Percentiles rank a stretch among this genome's conserved stretches.
phyloP scores from a whole-genome alignment of 2,797 vertebrate genomes.

The Dromococcyx pavoninus region DNA sequence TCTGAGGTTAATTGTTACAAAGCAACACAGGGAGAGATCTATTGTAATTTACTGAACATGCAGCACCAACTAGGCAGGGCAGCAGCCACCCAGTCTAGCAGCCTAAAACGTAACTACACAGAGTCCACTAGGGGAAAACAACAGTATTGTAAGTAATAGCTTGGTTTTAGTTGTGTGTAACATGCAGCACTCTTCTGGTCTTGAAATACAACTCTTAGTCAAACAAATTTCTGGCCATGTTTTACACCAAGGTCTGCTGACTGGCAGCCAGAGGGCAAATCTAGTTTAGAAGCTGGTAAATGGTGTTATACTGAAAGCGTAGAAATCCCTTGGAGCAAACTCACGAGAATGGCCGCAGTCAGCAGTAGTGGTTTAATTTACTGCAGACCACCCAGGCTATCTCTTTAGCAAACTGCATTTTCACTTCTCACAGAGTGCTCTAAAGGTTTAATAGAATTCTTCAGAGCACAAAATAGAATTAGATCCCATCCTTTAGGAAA shows the following conservation, averaged over 20 bases:
- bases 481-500: conserved; percentile 1
- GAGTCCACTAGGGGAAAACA: background rate
- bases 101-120: background rate
- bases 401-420: conserved; percentile 9
- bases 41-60: background rate
- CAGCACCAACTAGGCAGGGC: background rate
- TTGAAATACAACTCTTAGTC: conserved; percentile 12
- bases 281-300: conserved; percentile 41
- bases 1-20: conserved; percentile 59
- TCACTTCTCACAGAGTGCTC: background rate
- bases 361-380: conserved; percentile 46
- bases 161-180: background rate
- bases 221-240: conserved; percentile 30
- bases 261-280: conserved; percentile 42
- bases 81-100: background rate
- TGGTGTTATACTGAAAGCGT: background rate
- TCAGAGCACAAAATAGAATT: conserved; percentile 26
- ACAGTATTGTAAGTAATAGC: background rate
- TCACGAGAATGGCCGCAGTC: background rate
- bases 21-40: background rate
- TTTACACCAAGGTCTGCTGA: conserved; percentile 28
- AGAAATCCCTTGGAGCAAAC: conserved; percentile 3
- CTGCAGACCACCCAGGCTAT: conserved; percentile 27
- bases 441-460: conserved; percentile 28
- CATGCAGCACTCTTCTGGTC: background rate